phyloP scores from a whole-genome alignment of 2,797 vertebrate genomes.

The Darevskia nairensis region DNA sequence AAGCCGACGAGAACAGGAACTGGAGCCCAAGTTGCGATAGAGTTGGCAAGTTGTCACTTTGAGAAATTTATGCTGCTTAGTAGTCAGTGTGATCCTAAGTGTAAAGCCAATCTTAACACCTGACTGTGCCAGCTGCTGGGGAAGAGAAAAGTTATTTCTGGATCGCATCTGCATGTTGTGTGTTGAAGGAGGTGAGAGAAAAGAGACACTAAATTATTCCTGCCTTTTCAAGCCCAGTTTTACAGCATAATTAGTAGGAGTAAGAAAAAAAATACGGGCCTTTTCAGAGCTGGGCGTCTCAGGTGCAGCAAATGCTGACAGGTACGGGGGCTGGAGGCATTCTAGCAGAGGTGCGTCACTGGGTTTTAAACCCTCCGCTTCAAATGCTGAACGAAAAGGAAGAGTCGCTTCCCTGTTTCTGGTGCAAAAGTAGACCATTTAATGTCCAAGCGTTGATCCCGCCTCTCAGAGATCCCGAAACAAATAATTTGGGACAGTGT shows the following conservation, averaged over 20 bases:
- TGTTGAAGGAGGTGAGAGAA: conserved; percentile 75
- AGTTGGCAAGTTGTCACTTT: conserved; percentile 74
- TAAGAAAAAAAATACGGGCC: conserved; percentile 64
- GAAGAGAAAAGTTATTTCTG: conserved; percentile 78
- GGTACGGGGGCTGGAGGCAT: conserved; percentile 40
- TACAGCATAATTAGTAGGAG: conserved; percentile 69
- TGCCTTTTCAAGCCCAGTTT: conserved; percentile 68
- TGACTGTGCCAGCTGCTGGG: conserved; percentile 79
- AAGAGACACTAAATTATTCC: conserved; percentile 77
- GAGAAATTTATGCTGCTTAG: conserved; percentile 76
- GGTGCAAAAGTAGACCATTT: conserved; percentile 1
- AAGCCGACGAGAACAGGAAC: conserved; percentile 79
- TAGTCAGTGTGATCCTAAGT: conserved; percentile 69
- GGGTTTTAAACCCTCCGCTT: neutral
- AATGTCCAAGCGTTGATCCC: conserved; percentile 17
- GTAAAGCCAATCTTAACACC: conserved; percentile 79
- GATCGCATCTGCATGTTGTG: conserved; percentile 74
- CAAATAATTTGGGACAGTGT: conserved; percentile 23
- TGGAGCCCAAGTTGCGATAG: conserved; percentile 76
- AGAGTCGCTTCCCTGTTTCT: conserved; percentile 12
- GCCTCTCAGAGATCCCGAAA: neutral
- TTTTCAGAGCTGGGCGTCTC: conserved; percentile 50
- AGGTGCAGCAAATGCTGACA: conserved; percentile 52
- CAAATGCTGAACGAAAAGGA: conserved; percentile 14
- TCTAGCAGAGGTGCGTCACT: conserved; percentile 37